Evolutionary conservation across 2,797 vertebrate species (phyloP).

Genomic region (Sphenodon punctatus): DNA sequence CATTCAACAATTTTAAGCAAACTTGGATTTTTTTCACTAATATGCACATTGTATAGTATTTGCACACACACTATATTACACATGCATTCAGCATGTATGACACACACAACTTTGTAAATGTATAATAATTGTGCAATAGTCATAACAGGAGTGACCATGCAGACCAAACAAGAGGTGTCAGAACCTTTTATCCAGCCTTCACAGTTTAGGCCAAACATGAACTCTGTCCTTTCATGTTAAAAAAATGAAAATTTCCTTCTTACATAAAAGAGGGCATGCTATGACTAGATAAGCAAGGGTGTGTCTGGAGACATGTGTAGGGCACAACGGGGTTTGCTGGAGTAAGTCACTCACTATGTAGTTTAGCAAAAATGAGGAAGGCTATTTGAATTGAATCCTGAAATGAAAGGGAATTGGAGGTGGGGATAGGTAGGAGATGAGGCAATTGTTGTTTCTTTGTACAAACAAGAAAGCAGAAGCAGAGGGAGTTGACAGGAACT

Average conservation of each 20-base stretch:
- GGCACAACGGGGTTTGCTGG: too few relatives aligned
- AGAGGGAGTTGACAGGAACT: not conserved
- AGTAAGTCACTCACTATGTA: too few relatives aligned
- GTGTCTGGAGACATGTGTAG: too few relatives aligned
- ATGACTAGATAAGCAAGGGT: not conserved
- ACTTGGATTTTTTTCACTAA: not conserved
- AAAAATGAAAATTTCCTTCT: too few relatives aligned
- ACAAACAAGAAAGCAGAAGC: not conserved
- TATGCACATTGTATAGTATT: too few relatives aligned
- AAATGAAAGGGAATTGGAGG: not conserved
- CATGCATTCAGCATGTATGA: too few relatives aligned
- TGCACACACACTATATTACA: too few relatives aligned
- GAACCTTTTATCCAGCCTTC: not conserved
- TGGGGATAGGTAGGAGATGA: not conserved
- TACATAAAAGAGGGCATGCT: too few relatives aligned
- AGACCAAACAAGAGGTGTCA: not conserved
- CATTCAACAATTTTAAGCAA: not conserved
- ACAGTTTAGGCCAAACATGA: not conserved
- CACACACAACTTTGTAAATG: too few relatives aligned
- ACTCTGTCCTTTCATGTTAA: not conserved
- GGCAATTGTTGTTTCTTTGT: not conserved
- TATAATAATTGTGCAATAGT: too few relatives aligned
- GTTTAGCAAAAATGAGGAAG: too few relatives aligned
- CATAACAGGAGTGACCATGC: rapidly evolving
- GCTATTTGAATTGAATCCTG: not conserved